Evolutionary conservation across 2,888 invertebrate species (phyloP), one percentile per base, ranked within the genome.

Genomic region (Eupithecia centaureata): DNA sequence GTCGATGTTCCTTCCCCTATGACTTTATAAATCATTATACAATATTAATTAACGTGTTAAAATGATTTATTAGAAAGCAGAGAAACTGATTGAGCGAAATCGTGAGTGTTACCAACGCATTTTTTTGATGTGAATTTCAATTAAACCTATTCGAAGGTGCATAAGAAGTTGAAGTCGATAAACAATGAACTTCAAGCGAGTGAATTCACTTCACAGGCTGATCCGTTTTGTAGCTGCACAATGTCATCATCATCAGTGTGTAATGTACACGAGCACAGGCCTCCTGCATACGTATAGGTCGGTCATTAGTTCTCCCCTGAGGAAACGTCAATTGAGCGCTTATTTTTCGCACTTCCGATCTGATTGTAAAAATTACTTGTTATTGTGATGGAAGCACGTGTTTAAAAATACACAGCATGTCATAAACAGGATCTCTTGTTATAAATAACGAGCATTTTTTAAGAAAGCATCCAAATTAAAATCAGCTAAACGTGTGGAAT

Each of bases 171-270:
- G 68, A 56, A 70, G 72, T 69, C 67, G 66, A 63, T 75, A 76
- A 82, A 91, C 90, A 91, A 90, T 90, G 88, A 87, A 88, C 87
- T 87, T 87, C 82, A 82, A 80, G 81, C 77, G 76, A 72, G 68
- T 56, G 65, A 61, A 35, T 71, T 72, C 76, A 62, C 38, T 73
- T 73, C 76, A 85, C 83, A 85, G 85, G 85, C 33, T 81, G 89
- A 33, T 75, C 63, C 60, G 65, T 61, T 60, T 61, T 63, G 30
- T 18, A 33, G 13, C 2, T 27, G 52, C 33, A 33, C 10, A 33
- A 10, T 10, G 10, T 5, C 52, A 28, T 56, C 47, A 33, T 33
- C 10, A 10, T 7, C 13, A 38, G 8, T 67, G 42, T n/a, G n/a
- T n/a, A n/a, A n/a, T n/a, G n/a, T n/a, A n/a, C n/a, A n/a, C n/a